Percentiles rank a stretch among this genome's conserved stretches.
Evolutionary conservation across 2,113 vertebrate genomes (phyloP).

Genomic region (Erythrocebus patas): DNA sequence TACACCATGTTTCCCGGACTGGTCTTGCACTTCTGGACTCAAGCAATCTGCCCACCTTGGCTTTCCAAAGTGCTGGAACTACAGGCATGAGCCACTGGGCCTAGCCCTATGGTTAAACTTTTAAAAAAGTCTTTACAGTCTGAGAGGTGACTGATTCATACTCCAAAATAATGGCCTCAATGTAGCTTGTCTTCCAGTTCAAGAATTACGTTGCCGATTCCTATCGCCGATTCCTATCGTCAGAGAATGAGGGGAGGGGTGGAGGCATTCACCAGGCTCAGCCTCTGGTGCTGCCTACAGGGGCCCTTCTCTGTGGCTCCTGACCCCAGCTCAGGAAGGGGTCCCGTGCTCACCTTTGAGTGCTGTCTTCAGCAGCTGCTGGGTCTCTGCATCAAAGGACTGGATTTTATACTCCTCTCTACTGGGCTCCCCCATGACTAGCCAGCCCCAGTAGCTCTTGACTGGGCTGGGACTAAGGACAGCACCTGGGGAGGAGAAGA

Average conservation of each 20-base stretch:
- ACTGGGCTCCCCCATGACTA: conserved; percentile 88
- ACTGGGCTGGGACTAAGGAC: not conserved
- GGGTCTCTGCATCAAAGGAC: conserved; percentile 92
- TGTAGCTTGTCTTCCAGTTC: not conserved
- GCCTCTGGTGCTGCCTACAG: not conserved
- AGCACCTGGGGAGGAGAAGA: conserved; percentile 46
- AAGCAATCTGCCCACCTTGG: no score
- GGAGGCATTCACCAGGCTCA: not conserved
- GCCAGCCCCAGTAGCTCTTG: conserved; percentile 21
- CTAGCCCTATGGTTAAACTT: not conserved
- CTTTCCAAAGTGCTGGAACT: no score
- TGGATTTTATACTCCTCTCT: conserved; percentile 96
- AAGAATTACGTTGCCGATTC: not conserved
- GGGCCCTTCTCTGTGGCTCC: not conserved
- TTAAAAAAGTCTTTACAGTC: not conserved
- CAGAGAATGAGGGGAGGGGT: not conserved
- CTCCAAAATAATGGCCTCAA: not conserved
- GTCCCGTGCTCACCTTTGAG: conserved; percentile 89
- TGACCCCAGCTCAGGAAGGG: not conserved
- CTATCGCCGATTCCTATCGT: not conserved
- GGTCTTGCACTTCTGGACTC: no score
- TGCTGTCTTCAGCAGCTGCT: conserved; percentile 95
- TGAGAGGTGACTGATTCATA: not conserved
- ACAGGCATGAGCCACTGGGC: no score
- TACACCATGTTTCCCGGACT: no score